Percentiles rank a stretch among this genome's conserved stretches.
These are phyloP conservation scores for Tridacna gigas DNA, from an alignment of 2,888 invertebrate species.

Conservation along the genomic window DNA sequence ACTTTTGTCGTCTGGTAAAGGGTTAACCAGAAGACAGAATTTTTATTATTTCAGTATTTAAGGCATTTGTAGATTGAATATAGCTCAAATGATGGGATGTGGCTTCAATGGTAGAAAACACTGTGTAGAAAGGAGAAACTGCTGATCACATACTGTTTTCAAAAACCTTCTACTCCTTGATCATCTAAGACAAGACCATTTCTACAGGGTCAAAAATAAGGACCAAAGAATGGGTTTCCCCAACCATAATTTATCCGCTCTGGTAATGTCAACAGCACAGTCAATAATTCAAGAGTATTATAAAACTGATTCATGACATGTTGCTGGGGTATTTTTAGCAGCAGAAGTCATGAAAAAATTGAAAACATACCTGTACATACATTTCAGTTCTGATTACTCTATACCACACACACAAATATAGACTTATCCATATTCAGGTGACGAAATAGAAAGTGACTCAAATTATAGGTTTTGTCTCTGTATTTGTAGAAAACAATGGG, in stretches of 20 bases:
- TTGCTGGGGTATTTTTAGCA: conserved; percentile 4
- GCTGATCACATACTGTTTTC: too few species aligned
- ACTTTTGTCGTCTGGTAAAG: too few species aligned
- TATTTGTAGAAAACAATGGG: not conserved
- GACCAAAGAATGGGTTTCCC: not conserved
- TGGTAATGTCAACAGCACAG: not conserved
- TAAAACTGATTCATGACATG: conserved; percentile 7
- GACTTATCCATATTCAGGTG: not conserved
- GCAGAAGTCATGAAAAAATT: not conserved
- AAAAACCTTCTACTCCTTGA: too few species aligned
- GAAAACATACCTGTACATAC: not conserved
- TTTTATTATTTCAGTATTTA: too few species aligned
- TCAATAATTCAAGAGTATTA: conserved; percentile 1
- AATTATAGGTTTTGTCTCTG: not conserved
- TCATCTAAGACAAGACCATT: not conserved
- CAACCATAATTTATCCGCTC: too few species aligned
- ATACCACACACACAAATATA: not conserved
- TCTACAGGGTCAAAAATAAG: not conserved
- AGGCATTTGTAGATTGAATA: too few species aligned
- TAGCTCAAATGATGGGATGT: too few species aligned
- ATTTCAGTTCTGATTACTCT: not conserved
- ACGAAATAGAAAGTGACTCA: not conserved
- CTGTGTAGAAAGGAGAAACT: too few species aligned
- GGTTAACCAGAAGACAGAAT: too few species aligned
- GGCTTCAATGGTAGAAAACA: too few species aligned